Conservation (phyloP, 1,140 invertebrate species). For the Anoplolepis gracilipes region DNA sequence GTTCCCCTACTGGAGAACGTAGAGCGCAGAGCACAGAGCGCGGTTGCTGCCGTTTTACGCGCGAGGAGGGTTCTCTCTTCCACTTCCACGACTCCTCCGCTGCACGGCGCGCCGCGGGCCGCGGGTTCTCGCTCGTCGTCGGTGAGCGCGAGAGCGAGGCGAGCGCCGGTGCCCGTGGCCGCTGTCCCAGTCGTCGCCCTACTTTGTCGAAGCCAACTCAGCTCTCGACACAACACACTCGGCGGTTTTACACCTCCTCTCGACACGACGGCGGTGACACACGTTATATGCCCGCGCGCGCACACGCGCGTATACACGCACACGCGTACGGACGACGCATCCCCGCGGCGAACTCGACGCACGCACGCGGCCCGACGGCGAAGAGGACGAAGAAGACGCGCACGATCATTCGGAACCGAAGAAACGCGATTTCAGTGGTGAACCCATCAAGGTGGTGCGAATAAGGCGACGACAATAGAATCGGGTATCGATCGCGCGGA, state of each 20-base stretch:
- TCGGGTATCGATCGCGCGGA: conserved; percentile 48
- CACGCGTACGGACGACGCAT: neutral
- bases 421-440: neutral
- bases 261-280: conserved; percentile 69
- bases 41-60: conserved; percentile 73
- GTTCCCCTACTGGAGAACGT: conserved; percentile 80
- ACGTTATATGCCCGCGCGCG: conserved; percentile 58
- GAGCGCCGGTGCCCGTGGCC: conserved; percentile 82
- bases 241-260: conserved; percentile 72
- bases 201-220: conserved; percentile 85
- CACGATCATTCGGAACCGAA: neutral
- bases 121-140: conserved; percentile 74
- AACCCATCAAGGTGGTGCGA: conserved; percentile 21
- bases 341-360: conserved; percentile 12
- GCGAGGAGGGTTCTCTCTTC: conserved; percentile 82
- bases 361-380: conserved; percentile 10
- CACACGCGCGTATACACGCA: conserved; percentile 37
- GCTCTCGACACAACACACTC: conserved; percentile 79
- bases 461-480: conserved; percentile 21
- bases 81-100: conserved; percentile 81
- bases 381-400: conserved; percentile 36
- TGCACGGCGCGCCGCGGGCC: conserved; percentile 71
- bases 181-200: conserved; percentile 85
- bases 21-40: conserved; percentile 65
- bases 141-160: conserved; percentile 80